phyloP scores from a whole-genome alignment of 2,113 vertebrate species.

The Genyomyrus donnyi region DNA sequence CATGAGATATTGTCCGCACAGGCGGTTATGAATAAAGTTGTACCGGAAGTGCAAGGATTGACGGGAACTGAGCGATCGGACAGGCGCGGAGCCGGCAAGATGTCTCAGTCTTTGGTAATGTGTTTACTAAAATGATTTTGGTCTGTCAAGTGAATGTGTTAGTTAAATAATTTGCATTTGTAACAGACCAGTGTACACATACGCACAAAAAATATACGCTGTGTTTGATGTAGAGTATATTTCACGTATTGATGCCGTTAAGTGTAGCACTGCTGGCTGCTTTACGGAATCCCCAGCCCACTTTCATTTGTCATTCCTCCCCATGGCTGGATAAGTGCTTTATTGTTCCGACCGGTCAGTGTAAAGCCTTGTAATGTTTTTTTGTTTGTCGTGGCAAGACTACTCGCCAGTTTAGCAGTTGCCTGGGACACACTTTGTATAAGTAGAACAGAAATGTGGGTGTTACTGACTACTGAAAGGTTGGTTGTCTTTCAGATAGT shows the following conservation, averaged over 20 bases:
- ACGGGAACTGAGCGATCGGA: not conserved
- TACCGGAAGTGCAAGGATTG: not conserved
- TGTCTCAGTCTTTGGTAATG: slow-evolving; percentile 11
- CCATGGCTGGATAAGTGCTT: not conserved
- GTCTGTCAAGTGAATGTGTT: not conserved
- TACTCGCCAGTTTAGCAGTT: not conserved
- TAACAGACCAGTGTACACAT: not conserved
- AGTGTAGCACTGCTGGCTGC: not conserved
- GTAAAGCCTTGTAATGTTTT: not conserved
- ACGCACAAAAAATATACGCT: not conserved
- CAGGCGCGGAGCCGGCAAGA: not conserved
- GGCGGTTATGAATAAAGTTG: not conserved
- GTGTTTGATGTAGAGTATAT: not conserved
- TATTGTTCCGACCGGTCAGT: not conserved
- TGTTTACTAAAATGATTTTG: not conserved
- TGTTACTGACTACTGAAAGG: not conserved
- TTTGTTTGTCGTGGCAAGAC: not conserved
- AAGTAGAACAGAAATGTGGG: not conserved
- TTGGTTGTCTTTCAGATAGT: not conserved
- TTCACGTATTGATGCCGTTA: not conserved
- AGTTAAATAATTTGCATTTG: not conserved
- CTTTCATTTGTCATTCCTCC: not conserved
- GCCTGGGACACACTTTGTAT: not conserved
- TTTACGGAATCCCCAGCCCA: not conserved
- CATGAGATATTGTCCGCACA: not conserved